Evolutionary conservation across 2,888 invertebrate species (phyloP).

Genomic region (Acleris cristana): DNA sequence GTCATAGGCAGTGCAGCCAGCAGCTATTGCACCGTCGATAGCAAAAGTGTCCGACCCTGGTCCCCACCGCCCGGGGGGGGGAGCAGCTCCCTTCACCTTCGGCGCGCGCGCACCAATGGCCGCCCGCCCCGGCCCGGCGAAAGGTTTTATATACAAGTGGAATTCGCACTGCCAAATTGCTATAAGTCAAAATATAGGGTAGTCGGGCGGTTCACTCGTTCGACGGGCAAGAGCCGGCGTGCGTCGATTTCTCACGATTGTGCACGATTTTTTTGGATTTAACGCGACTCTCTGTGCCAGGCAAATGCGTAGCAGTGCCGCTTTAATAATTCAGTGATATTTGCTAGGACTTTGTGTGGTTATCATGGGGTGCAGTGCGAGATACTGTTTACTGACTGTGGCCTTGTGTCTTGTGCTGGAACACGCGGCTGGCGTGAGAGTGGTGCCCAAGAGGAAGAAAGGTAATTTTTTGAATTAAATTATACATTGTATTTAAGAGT

Average conservation of each 20-base stretch:
- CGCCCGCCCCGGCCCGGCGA: constrained; percentile 81
- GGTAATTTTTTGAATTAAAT: constrained; percentile 61
- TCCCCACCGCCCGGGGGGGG: constrained; percentile 60
- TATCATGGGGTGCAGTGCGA: constrained; percentile 80
- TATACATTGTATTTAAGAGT: background rate
- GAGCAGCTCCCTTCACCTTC: constrained; percentile 77
- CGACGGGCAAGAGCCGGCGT: constrained; percentile 59
- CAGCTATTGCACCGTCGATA: constrained; percentile 71
- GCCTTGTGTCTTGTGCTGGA: constrained; percentile 80
- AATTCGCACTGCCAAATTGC: constrained; percentile 84
- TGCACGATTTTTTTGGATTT: constrained; percentile 54
- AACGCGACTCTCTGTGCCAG: constrained; percentile 53
- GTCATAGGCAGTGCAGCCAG: constrained; percentile 59
- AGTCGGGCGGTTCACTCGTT: constrained; percentile 80
- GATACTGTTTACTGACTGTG: constrained; percentile 78
- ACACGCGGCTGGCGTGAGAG: constrained; percentile 81
- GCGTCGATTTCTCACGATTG: constrained; percentile 44
- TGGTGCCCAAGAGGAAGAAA: constrained; percentile 83
- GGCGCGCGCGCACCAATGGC: constrained; percentile 75
- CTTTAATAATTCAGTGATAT: constrained; percentile 54
- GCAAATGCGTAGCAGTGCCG: constrained; percentile 72
- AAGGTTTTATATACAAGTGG: constrained; percentile 87
- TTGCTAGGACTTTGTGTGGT: constrained; percentile 64
- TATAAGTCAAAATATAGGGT: constrained; percentile 86
- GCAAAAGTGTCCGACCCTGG: constrained; percentile 83